phyloP scores from a whole-genome alignment of 2,113 vertebrate genomes.

The Clarias macrocephalus region DNA sequence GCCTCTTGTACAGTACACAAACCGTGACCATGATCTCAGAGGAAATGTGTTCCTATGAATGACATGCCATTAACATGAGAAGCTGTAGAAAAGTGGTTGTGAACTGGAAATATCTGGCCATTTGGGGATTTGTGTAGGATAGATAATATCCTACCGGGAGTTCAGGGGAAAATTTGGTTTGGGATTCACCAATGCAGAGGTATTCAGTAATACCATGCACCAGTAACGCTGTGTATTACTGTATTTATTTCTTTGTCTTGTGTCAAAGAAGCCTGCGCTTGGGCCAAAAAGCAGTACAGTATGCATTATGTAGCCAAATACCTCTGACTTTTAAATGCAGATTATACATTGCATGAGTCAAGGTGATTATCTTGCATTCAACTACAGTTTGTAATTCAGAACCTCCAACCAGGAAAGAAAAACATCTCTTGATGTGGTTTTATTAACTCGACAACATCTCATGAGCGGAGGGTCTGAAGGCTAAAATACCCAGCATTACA shows the following conservation, averaged over 20 bases:
- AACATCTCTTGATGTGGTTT: background rate
- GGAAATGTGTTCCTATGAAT: constrained; percentile 29
- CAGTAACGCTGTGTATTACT: background rate
- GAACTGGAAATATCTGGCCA: constrained; percentile 30
- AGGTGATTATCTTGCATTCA: background rate
- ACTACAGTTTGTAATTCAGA: background rate
- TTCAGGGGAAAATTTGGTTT: background rate
- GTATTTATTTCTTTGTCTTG: background rate
- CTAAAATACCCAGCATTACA: too few relatives aligned
- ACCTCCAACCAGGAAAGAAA: background rate
- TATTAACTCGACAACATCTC: background rate
- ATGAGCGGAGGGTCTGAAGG: too few relatives aligned
- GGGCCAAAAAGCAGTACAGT: background rate
- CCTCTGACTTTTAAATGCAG: background rate
- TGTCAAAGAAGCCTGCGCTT: background rate
- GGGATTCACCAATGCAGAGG: background rate
- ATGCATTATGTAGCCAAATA: background rate
- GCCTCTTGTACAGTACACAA: constrained; percentile 31
- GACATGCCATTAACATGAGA: background rate
- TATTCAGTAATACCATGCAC: background rate
- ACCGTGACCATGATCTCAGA: constrained; percentile 19
- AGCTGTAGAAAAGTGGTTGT: constrained; percentile 7
- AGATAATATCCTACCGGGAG: constrained; percentile 19
- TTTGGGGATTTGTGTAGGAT: constrained; percentile 33
- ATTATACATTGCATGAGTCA: background rate